Base-by-base conservation (phyloP, 2,113 vertebrate genomes). In the Bolborhynchus lineola region DNA sequence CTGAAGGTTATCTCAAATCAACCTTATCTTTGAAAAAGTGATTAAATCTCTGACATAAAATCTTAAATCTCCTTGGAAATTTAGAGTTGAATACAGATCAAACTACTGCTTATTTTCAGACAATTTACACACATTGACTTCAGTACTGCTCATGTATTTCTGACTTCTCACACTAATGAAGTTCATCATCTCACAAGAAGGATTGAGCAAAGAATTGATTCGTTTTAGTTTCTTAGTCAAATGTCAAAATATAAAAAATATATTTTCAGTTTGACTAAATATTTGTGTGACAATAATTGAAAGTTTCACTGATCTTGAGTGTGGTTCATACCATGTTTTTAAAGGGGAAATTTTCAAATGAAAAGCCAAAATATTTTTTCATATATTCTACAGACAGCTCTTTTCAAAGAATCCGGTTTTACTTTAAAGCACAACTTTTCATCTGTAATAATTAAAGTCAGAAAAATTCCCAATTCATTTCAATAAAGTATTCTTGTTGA, bases 31-130 rank as follows among this genome's bases (percentile, higher is more conserved):
- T 84, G n/a, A 80, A 67, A 81, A 94, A 70, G 35, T 71, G 50
- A 74, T 96, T 95, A 81, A 90, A 92, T 88, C 55, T 91, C 55
- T 90, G 72, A 83, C 29, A 80, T 55, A 86, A 95, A 84, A 35
- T 90, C 49, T 63, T 67, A 82, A 88, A 81, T 80, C 31, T 87
- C 53, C 24, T 81, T 88, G 71, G 85, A 95, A 77, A 80, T 59
- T 62, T 72, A 59, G 26, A 88, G 23, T 74, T 77, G 20, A 14
- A 41, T 82, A 33, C 26, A 41, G 21, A 69, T 11, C 65, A 80
- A 86, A 49, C 16, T 72, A 53, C 29, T 87, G 4, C 8, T 72
- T 82, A 46, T 82, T 92, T 87, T 57, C 19, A 68, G 39, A 62
- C 13, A 72, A 69, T 85, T 72, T 71, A 60, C 63, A 57, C 5